Conservation (phyloP, 2,113 vertebrate species). For the Psettodes erumei region DNA sequence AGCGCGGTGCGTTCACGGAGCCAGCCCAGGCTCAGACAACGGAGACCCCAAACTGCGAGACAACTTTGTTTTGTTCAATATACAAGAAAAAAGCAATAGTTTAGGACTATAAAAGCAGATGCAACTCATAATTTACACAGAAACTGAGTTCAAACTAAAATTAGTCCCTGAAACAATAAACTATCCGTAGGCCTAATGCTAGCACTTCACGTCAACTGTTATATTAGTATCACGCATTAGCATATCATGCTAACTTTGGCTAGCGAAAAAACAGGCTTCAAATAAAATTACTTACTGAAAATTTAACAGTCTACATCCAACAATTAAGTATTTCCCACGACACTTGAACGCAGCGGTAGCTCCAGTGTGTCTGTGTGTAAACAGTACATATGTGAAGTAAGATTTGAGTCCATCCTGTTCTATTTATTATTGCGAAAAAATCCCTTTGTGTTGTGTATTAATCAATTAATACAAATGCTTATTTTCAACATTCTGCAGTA, state of each 20-base stretch:
- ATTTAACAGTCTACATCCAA: no score
- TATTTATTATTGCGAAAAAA: slow-evolving; percentile 61
- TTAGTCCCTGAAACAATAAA: no score
- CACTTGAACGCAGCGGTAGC: slow-evolving; percentile 45
- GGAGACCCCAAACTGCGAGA: not conserved
- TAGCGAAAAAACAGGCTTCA: no score
- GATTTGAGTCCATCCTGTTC: slow-evolving; percentile 68
- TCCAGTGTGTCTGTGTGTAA: no score
- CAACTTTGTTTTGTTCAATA: not conserved
- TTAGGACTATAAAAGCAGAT: not conserved
- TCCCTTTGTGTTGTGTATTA: slow-evolving; percentile 17
- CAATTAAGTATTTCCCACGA: slow-evolving; percentile 43
- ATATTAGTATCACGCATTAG: no score
- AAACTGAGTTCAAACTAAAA: not conserved
- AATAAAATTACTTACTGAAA: no score
- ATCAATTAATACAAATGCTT: slow-evolving; percentile 8
- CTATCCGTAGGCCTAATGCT: no score
- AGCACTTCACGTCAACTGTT: no score
- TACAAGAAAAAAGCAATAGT: not conserved
- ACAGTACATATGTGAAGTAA: slow-evolving; percentile 64
- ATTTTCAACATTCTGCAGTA: not conserved
- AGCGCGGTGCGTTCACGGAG: slow-evolving; percentile 60
- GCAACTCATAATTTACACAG: not conserved
- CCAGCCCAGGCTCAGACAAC: slow-evolving; percentile 13
- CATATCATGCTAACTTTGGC: no score